Base-by-base conservation (phyloP, 2,113 vertebrate species). In the Eonycteris spelaea region DNA sequence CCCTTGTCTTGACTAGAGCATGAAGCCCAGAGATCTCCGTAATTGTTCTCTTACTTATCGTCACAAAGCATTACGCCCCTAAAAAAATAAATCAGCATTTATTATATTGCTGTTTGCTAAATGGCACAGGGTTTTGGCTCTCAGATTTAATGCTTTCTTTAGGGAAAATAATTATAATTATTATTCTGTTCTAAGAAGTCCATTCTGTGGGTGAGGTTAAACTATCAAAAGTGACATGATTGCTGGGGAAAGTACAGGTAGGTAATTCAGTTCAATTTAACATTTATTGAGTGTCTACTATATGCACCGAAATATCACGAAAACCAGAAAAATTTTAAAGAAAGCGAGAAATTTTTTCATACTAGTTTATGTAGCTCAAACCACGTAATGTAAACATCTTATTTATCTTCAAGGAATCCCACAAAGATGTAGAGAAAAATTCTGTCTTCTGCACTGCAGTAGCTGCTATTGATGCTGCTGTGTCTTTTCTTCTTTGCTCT, bases 161-260 rank as follows among this genome's bases (percentile, higher is more conserved):
- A 71, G 48, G 70, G 79, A 79, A 94, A 94, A 35, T 73, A 87
- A 74, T 90, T 43, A 24, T 19, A 92, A 86, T 79, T 92, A 33
- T 63, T 91, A 9, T 57, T 79, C 26, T 90, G 6, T 53, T 86
- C 33, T 65, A 91, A 86, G 51, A 75, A 84, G 12, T 90, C 3
- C 13, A 63, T 38, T 91, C 68, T 74, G n/a, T 86, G 48, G 63
- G 3, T 86, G 78, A 63, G 28, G 0, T 86, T 93, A 75, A 91
- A 38, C 28, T 68, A 68, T 51, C 68, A 71, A 95, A 91, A 94
- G 10, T 55, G 35, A 43, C 40, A 68, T 45, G 26, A 53, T 91
- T 93, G 35, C 22, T 86, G 28, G 61, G 38, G 18, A 65, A 70
- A 91, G 35, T 67, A 65, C 82, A 68, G 19, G 4, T 43, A 89